These are phyloP conservation scores for Darevskia nairensis DNA, from an alignment of 2,797 vertebrate genomes.

Conservation along the genomic window DNA sequence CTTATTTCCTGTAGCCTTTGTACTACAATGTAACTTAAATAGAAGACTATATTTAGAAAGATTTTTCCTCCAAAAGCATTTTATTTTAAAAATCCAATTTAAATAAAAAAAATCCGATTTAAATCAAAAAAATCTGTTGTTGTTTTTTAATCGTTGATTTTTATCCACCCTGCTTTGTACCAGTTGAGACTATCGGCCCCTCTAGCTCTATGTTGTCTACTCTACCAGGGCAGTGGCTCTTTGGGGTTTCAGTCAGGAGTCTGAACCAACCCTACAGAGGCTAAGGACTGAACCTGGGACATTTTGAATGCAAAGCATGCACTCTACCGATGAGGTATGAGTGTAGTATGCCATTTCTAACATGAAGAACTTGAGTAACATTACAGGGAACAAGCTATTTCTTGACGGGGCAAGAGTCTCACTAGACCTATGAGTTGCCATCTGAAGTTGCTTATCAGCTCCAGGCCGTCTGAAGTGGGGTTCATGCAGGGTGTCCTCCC, in stretches of 20 bases:
- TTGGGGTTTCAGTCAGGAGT: neutral
- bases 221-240: no score
- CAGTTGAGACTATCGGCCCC: no score
- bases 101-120: no score
- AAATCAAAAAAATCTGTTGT: no score
- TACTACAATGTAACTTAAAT: no score
- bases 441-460: constrained; percentile 24
- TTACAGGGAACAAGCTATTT: neutral
- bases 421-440: neutral
- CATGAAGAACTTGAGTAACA: neutral
- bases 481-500: neutral
- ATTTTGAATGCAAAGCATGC: neutral
- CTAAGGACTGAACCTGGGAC: neutral
- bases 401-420: neutral
- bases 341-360: constrained; percentile 8
- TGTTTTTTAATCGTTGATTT: no score
- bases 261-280: no score
- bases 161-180: no score
- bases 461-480: constrained; percentile 13
- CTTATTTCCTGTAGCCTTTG: no score
- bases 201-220: neutral
- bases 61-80: no score
- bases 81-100: no score
- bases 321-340: neutral
- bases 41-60: no score